Evolutionary conservation across 2,797 vertebrate species (phyloP).

Genomic region (Lacerta agilis): DNA sequence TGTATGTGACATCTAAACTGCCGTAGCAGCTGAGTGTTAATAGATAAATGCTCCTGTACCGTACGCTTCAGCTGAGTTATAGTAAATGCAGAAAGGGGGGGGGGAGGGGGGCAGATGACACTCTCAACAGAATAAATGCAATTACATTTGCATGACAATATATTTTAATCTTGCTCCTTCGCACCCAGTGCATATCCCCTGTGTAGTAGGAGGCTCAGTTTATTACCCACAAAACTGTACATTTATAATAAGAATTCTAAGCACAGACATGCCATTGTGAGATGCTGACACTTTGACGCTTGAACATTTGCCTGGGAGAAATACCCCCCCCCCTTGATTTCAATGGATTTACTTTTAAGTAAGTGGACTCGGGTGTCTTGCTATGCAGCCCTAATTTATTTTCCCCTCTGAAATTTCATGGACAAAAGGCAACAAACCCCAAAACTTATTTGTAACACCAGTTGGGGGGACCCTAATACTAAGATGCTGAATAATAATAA

Average conservation of each 20-base stretch:
- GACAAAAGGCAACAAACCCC: background rate
- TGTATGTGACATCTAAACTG: slow-evolving; percentile 49
- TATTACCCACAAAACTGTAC: slow-evolving; percentile 37
- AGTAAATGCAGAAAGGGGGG: slow-evolving; percentile 32
- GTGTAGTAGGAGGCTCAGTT: slow-evolving; percentile 17
- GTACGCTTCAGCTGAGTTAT: slow-evolving; percentile 21
- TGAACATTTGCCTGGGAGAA: background rate
- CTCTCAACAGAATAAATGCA: slow-evolving; percentile 57
- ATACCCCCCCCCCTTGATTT: background rate
- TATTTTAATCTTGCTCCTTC: slow-evolving; percentile 41
- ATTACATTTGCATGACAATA: slow-evolving; percentile 55
- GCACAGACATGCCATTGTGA: background rate
- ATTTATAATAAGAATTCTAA: background rate
- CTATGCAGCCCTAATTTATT: background rate
- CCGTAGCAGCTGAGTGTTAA: slow-evolving; percentile 48
- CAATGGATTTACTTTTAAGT: background rate
- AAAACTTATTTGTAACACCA: background rate
- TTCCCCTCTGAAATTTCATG: background rate
- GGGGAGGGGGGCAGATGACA: slow-evolving; percentile 29
- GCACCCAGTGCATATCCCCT: slow-evolving; percentile 33
- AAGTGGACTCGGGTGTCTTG: background rate
- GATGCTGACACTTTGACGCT: background rate
- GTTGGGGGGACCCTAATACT: background rate
- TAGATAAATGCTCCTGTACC: slow-evolving; percentile 41
- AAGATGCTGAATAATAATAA: background rate